A percentile compares a stretch with the other conserved stretches of the same genome.
Evolutionary conservation across 92 coral and sea anemone genomes (phyloP).

Genomic region (Phymanthus crucifer): DNA sequence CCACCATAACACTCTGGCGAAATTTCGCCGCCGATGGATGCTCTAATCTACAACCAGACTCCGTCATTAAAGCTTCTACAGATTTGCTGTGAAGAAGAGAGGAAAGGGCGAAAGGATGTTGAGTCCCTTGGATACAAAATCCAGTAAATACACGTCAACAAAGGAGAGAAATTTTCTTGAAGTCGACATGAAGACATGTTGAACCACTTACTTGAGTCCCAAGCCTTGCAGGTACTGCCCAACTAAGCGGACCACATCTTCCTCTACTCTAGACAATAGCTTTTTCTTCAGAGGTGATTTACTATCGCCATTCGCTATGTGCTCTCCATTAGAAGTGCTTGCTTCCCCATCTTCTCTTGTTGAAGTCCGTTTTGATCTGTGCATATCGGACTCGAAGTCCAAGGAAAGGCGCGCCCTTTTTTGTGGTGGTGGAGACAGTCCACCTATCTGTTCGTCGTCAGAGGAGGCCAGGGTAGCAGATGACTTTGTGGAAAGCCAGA

Average conservation of each 20-base stretch:
- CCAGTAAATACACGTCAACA: conserved; percentile 58
- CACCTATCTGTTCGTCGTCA: conserved; percentile 99
- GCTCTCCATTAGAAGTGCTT: conserved; percentile 97
- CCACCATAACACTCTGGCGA: conserved; percentile 95
- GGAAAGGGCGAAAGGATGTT: conserved; percentile 24
- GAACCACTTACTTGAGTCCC: conserved; percentile 94
- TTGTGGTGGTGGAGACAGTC: conserved; percentile 99
- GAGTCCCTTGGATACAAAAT: conserved; percentile 56
- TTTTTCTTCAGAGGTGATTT: conserved; percentile 82
- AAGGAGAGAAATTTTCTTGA: conserved; percentile 1
- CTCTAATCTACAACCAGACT: conserved; percentile 98
- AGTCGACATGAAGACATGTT: conserved; percentile 27
- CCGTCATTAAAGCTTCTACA: conserved; percentile 90
- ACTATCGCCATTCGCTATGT: conserved; percentile 84
- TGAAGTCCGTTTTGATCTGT: conserved; percentile 98
- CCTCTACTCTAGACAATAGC: conserved; percentile 79
- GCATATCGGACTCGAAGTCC: conserved; percentile 99
- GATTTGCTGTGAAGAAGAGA: conserved; percentile 70
- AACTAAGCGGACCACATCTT: conserved; percentile 95
- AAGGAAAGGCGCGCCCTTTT: conserved; percentile 99
- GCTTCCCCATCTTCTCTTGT: conserved; percentile 98
- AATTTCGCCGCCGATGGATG: conserved; percentile 98
- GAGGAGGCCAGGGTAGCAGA: conserved; percentile 99
- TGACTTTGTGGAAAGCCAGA: conserved; percentile 98
- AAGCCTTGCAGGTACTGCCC: conserved; percentile 98